A percentile compares a stretch with the other conserved stretches of the same genome.
Evolutionary conservation across 1,140 invertebrate species (phyloP).

Genomic region (Neoseiulus cucumeris): DNA sequence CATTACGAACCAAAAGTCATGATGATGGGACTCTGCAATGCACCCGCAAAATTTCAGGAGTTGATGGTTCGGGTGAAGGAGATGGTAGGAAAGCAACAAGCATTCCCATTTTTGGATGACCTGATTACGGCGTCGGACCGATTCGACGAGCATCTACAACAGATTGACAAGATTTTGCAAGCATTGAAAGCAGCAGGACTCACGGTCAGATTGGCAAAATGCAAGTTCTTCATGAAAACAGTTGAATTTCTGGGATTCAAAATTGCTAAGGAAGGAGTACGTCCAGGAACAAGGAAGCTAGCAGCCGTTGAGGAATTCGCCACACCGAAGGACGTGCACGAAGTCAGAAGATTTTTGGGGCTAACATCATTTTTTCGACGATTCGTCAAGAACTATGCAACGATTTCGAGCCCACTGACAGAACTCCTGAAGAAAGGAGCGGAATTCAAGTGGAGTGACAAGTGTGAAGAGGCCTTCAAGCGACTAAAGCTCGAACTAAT

Average conservation of each 20-base stretch:
- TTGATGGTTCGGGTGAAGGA: background rate
- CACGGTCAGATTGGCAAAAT: constrained; percentile 30
- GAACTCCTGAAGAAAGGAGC: constrained; percentile 15
- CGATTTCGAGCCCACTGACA: constrained; percentile 15
- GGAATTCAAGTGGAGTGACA: constrained; percentile 16
- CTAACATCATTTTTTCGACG: constrained; percentile 16
- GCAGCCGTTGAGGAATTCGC: constrained; percentile 4
- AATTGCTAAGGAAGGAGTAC: constrained; percentile 14
- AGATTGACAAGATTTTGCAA: background rate
- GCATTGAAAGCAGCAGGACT: constrained; percentile 25
- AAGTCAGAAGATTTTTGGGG: constrained; percentile 16
- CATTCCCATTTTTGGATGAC: background rate
- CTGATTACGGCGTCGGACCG: background rate
- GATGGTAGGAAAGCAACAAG: background rate
- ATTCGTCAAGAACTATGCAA: constrained; percentile 19
- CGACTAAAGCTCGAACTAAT: background rate
- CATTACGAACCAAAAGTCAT: background rate
- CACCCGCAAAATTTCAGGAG: background rate
- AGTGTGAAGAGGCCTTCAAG: background rate
- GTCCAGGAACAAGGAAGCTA: constrained; percentile 10
- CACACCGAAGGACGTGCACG: constrained; percentile 13
- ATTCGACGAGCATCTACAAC: background rate
- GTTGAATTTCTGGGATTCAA: constrained; percentile 27
- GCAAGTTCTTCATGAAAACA: constrained; percentile 25
- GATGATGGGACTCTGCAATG: background rate